Percentiles rank a stretch among this genome's conserved stretches.
These are phyloP conservation scores for Corticium candelabrum DNA, from an alignment of 37 sponge, comb jelly and placozoan genomes.

Conservation along the genomic window DNA sequence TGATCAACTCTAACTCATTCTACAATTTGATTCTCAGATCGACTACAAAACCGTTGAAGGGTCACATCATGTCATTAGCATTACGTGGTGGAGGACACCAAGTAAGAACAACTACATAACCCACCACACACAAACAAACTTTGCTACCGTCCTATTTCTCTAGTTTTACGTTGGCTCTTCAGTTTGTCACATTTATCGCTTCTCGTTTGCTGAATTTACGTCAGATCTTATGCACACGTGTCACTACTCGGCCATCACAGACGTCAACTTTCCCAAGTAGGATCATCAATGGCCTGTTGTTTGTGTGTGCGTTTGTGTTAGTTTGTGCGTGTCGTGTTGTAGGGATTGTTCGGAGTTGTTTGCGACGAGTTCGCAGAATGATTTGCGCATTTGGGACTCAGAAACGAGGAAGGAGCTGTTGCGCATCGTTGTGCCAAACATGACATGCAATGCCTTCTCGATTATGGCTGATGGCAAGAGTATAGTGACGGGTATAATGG, in stretches of 20 bases:
- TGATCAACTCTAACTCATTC: too few species aligned
- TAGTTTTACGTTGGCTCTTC: constrained; percentile 72
- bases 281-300: background rate
- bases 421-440: constrained; percentile 67
- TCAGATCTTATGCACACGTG: constrained; percentile 45
- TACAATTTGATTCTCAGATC: too few species aligned
- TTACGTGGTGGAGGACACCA: constrained; percentile 71
- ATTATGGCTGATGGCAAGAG: constrained; percentile 81
- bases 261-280: constrained; percentile 66
- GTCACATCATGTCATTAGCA: constrained; percentile 62
- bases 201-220: constrained; percentile 39
- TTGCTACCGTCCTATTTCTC: too few species aligned
- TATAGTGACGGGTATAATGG: constrained; percentile 73
- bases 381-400: constrained; percentile 92
- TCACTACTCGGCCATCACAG: constrained; percentile 62
- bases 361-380: constrained; percentile 87
- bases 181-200: constrained; percentile 39
- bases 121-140: too few species aligned
- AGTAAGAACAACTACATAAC: constrained; percentile 23
- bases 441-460: constrained; percentile 74
- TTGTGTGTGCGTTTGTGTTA: background rate
- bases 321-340: too few species aligned
- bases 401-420: constrained; percentile 81
- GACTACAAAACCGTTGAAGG: too few species aligned
- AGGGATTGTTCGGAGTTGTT: constrained; percentile 78